A percentile compares a stretch with the other conserved stretches of the same genome.
Conservation (phyloP, 2,888 invertebrate genomes). For the Leptothorax acervorum region DNA sequence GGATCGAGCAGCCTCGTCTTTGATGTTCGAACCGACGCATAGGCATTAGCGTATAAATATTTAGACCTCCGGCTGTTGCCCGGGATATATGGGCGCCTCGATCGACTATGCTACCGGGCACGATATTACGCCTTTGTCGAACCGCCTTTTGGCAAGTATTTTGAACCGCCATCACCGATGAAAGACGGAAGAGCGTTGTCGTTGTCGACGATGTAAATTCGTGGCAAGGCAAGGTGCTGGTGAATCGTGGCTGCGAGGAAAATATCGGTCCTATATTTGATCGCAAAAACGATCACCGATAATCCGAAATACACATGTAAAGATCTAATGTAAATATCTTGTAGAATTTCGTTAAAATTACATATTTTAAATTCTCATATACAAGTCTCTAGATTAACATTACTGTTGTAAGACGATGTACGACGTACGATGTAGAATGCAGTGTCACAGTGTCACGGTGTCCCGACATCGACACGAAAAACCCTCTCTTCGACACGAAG, state of each 20-base stretch:
- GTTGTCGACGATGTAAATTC: constrained; percentile 50
- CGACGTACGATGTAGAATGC: neutral
- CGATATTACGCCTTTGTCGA: constrained; percentile 76
- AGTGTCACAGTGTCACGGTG: neutral
- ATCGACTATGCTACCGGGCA: constrained; percentile 69
- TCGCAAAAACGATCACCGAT: neutral
- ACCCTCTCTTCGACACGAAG: constrained; percentile 68
- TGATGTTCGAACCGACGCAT: constrained; percentile 83
- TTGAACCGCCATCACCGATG: constrained; percentile 44
- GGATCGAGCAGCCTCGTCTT: constrained; percentile 77
- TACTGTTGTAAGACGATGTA: neutral
- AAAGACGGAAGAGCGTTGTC: constrained; percentile 44
- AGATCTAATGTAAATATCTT: neutral
- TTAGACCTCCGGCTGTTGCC: constrained; percentile 79
- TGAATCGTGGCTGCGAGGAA: constrained; percentile 3
- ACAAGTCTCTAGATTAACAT: neutral
- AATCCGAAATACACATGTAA: neutral
- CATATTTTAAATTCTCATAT: neutral
- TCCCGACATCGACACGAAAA: constrained; percentile 32
- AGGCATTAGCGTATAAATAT: constrained; percentile 84
- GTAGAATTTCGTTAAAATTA: neutral
- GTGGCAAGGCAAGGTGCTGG: neutral
- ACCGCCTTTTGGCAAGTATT: constrained; percentile 68
- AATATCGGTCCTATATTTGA: neutral
- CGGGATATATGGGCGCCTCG: constrained; percentile 77